A percentile compares a stretch with the other conserved stretches of the same genome.
Conservation (phyloP, 2,113 vertebrate species). For the Clarias gariepinus region DNA sequence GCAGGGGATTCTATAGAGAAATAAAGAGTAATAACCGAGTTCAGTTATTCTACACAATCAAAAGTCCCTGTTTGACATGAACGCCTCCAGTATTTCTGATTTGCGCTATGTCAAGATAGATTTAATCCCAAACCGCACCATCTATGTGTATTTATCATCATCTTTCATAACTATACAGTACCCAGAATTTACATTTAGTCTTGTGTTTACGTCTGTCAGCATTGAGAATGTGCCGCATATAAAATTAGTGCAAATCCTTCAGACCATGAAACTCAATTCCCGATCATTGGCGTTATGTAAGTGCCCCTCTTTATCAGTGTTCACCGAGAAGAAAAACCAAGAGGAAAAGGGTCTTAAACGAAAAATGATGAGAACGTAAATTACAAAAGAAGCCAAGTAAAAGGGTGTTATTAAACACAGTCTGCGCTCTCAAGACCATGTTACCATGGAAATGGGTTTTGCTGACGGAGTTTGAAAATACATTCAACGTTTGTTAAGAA, state of each 20-base stretch:
- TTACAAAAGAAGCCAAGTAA: constrained; percentile 49
- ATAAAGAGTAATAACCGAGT: too few species aligned
- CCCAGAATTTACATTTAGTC: constrained; percentile 5
- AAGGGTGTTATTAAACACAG: constrained; percentile 52
- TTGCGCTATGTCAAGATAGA: constrained; percentile 6
- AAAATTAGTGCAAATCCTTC: neutral
- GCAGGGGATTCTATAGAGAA: too few species aligned
- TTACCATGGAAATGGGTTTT: constrained; percentile 73
- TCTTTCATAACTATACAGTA: neutral
- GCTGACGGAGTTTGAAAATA: constrained; percentile 71
- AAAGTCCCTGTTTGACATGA: too few species aligned
- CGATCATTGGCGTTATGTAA: constrained; percentile 6
- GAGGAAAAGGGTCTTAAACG: constrained; percentile 40
- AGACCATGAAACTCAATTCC: neutral
- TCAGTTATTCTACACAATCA: too few species aligned
- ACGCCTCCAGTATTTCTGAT: neutral
- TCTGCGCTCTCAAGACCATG: constrained; percentile 51
- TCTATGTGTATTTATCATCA: neutral
- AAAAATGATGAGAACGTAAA: constrained; percentile 53
- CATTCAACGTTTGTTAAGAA: constrained; percentile 63
- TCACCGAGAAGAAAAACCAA: constrained; percentile 29
- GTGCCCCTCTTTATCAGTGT: constrained; percentile 22
- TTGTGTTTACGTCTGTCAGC: neutral
- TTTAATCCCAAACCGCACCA: neutral
- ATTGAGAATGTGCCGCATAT: neutral